Percentiles rank a stretch among this genome's conserved stretches.
phyloP scores from a whole-genome alignment of 2,888 invertebrate genomes.

The Eudasyphora cyanicolor region DNA sequence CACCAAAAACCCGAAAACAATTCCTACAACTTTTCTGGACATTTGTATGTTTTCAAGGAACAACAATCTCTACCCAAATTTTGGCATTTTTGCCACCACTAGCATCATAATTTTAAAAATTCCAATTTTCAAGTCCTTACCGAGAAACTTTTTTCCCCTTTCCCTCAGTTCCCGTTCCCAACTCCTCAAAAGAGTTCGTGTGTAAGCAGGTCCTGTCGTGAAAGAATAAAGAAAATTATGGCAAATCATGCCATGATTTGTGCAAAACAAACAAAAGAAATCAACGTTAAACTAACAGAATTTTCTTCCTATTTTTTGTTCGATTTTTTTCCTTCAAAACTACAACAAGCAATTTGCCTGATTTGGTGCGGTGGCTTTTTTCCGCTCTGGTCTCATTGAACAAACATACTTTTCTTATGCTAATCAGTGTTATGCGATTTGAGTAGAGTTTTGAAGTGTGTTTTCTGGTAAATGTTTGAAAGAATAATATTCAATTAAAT shows the following conservation, averaged over 20 bases:
- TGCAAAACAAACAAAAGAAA: constrained; percentile 57
- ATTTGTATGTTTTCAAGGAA: not conserved
- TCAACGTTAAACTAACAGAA: constrained; percentile 47
- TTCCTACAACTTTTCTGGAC: not conserved
- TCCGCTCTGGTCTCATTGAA: too few species aligned
- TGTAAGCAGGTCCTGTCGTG: constrained; percentile 28
- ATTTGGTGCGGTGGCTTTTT: constrained; percentile 38
- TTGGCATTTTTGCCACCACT: constrained; percentile 61
- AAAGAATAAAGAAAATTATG: not conserved
- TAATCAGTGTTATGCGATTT: constrained; percentile 56
- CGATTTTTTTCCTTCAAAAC: too few species aligned
- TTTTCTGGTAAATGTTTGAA: not conserved
- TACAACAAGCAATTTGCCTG: constrained; percentile 52
- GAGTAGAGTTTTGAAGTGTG: constrained; percentile 32
- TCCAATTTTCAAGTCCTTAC: constrained; percentile 40
- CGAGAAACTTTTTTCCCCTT: constrained; percentile 39
- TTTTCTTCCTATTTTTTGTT: too few species aligned
- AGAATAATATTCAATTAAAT: not conserved
- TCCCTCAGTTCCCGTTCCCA: not conserved
- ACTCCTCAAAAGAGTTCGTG: constrained; percentile 46
- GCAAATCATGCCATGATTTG: constrained; percentile 49
- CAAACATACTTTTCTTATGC: constrained; percentile 57
- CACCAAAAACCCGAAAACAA: constrained; percentile 27
- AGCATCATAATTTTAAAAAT: constrained; percentile 62
- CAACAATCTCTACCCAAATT: not conserved